Evolutionary conservation across 2,797 vertebrate species (phyloP), one percentile per base, ranked within the genome.

Genomic region (Sebastolobus alascanus): DNA sequence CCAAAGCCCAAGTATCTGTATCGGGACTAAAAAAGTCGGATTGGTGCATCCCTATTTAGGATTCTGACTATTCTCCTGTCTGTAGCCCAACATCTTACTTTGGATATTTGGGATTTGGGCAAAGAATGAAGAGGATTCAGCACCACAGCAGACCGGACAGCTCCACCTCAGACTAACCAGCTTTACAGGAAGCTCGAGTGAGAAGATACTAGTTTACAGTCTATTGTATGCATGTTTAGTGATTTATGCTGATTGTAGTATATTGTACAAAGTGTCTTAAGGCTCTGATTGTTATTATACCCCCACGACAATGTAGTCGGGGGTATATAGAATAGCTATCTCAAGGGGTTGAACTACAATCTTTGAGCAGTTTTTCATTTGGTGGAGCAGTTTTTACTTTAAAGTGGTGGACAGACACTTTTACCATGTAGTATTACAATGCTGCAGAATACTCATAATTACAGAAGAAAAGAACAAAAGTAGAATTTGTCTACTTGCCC

Each of bases 61-160:
- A 37, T 1, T 37, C 8, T 37, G 50, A 25, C 38, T 27, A 56
- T 27, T 56, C 3, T 56, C 46, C 29, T 35, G 46, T 16, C 20
- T 35, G 29, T 12, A 2, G 10, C 8, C 16, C 18, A 38, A 13
- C 13, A 29, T 25, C 11, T 37, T 38, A 16, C 33, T 69, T 69
- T 56, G 33, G 50, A 54, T 25, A 56, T 25, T 55, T 69, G n/a
- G n/a, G 13, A 69, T 69, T 46, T 46, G 43, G 27, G 37, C 6
- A 22, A 22, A 67, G 38, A n/a, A 37, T 68, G 8, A 54, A 20
- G 9, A 52, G 10, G 8, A 18, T 76, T 79, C 74, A 75, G 74
- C 84, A 86, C 84, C 84, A 77, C 77, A 22, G 22, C 27, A 46
- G 54, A 29, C 1, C 16, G 84, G 77, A 86, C 84, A 80, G 77